These are phyloP conservation scores for Scaptomyza flava DNA, from an alignment of 2,888 invertebrate species.

Conservation along the genomic window DNA sequence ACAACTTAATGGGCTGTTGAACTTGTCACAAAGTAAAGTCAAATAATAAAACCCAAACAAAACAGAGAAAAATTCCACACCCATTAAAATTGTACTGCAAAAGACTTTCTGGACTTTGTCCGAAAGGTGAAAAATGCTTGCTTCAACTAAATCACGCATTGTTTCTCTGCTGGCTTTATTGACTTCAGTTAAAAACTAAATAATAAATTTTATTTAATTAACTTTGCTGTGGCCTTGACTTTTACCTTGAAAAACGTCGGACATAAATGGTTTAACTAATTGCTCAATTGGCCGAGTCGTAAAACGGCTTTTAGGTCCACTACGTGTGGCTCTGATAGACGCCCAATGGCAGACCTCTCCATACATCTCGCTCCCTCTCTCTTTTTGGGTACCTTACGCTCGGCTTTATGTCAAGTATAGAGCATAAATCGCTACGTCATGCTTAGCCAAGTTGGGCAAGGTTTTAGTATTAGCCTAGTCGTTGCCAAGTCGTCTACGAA, in stretches of 20 bases:
- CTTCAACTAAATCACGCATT: conserved; percentile 10
- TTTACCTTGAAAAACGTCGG: conserved; percentile 61
- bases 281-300: conserved; percentile 42
- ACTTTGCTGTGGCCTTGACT: conserved; percentile 67
- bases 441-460: conserved; percentile 29
- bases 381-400: conserved; percentile 1
- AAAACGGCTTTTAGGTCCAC: conserved; percentile 38
- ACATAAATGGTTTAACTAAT: conserved; percentile 50
- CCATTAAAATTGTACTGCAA: conserved; percentile 29
- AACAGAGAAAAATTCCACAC: conserved; percentile 5
- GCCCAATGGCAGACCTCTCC: conserved; percentile 6
- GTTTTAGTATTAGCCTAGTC: conserved; percentile 53
- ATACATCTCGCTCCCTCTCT: neutral
- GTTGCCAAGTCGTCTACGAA: conserved; percentile 69
- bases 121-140: conserved; percentile 7
- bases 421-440: conserved; percentile 62
- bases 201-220: conserved; percentile 12
- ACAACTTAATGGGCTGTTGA: conserved; percentile 68
- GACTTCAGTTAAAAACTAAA: neutral
- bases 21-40: conserved; percentile 41
- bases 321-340: conserved; percentile 13
- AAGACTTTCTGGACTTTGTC: conserved; percentile 39
- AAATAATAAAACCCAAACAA: conserved; percentile 17
- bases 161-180: conserved; percentile 3
- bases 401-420: conserved; percentile 43